Evolutionary conservation across 1,140 invertebrate species (phyloP).

Genomic region (Oncopeltus fasciatus): DNA sequence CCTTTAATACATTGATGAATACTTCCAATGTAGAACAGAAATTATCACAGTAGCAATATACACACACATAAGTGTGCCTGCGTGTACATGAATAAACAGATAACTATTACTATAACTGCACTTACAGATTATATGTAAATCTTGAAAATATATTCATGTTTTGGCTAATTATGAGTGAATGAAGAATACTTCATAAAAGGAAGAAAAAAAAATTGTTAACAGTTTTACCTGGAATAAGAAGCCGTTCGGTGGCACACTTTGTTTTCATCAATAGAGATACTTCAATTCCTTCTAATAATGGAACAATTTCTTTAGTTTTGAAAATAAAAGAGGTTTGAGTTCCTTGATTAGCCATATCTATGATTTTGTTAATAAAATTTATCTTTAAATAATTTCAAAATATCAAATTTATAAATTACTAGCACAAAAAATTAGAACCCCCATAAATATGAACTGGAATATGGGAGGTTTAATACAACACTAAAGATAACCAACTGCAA

Average conservation of each 20-base stretch:
- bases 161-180: neutral
- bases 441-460: too few species aligned
- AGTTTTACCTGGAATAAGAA: neutral
- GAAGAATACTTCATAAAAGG: neutral
- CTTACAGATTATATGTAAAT: neutral
- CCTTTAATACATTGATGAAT: too few species aligned
- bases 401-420: too few species aligned
- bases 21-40: too few species aligned
- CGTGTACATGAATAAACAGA: neutral
- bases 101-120: neutral
- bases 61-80: too few species aligned
- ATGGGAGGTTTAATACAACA: too few species aligned
- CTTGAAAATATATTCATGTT: neutral
- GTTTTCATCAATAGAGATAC: conserved; percentile 44
- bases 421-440: too few species aligned
- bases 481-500: too few species aligned
- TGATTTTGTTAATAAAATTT: too few species aligned
- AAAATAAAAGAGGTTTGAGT: conserved; percentile 28
- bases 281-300: conserved; percentile 38
- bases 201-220: neutral
- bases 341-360: too few species aligned
- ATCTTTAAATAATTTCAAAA: too few species aligned
- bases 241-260: conserved; percentile 32
- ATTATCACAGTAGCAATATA: too few species aligned
- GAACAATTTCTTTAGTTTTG: conserved; percentile 37